phyloP scores from a whole-genome alignment of 1,140 invertebrate genomes.

The Vollenhovia emeryi region DNA sequence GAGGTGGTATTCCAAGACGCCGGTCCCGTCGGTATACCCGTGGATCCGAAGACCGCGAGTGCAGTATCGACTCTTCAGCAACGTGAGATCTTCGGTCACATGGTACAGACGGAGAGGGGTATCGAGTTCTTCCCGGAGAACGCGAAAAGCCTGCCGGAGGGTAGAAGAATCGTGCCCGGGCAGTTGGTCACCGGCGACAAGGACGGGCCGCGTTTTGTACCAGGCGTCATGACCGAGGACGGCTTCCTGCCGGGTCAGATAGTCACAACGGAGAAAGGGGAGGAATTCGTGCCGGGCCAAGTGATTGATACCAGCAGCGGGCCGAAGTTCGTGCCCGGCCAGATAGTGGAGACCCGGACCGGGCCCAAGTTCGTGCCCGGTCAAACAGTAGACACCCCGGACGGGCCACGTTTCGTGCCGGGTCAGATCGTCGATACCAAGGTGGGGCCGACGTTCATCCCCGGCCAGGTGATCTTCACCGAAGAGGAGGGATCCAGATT shows the following conservation, averaged over 20 bases:
- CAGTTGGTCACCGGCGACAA: conserved; percentile 87
- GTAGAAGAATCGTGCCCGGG: conserved; percentile 88
- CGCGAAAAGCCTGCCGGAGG: conserved; percentile 82
- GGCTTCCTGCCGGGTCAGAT: conserved; percentile 91
- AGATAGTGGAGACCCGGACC: conserved; percentile 89
- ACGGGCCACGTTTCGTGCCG: conserved; percentile 89
- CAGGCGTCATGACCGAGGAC: conserved; percentile 89
- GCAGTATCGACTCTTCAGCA: conserved; percentile 80
- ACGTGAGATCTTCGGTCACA: conserved; percentile 89
- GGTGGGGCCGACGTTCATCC: conserved; percentile 90
- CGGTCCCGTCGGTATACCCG: conserved; percentile 85
- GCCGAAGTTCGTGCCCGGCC: conserved; percentile 90
- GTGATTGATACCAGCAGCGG: conserved; percentile 86
- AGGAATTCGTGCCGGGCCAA: conserved; percentile 89
- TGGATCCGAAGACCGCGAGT: conserved; percentile 87
- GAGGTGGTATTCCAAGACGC: conserved; percentile 86
- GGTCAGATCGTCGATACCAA: conserved; percentile 91
- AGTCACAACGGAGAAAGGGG: conserved; percentile 89
- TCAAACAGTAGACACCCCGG: conserved; percentile 89
- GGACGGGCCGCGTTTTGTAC: conserved; percentile 89
- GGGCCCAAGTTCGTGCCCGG: conserved; percentile 90
- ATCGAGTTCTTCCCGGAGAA: conserved; percentile 90
- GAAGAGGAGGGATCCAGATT: conserved; percentile 90
- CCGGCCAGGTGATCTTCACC: conserved; percentile 90
- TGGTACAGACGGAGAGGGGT: conserved; percentile 88